Conservation (phyloP, 2,113 vertebrate species). For the Patagioenas fasciata region DNA sequence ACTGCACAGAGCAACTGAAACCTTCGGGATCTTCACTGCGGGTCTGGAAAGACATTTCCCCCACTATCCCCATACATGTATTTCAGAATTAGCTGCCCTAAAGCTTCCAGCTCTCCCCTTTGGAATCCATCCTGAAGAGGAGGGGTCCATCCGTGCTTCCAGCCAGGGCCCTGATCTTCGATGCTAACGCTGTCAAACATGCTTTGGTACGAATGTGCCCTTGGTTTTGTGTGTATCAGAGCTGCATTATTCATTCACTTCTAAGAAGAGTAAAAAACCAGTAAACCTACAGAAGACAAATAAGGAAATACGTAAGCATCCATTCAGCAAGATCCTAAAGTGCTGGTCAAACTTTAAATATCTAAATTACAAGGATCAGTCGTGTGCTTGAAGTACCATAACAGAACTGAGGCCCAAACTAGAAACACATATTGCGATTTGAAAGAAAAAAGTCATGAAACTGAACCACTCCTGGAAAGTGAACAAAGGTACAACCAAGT, state of each 20-base stretch:
- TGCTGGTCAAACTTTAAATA: background rate
- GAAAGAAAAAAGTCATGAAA: background rate
- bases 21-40: background rate
- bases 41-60: background rate
- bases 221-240: background rate
- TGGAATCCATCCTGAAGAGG: background rate
- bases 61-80: rapidly evolving
- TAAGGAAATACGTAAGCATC: background rate
- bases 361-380: background rate
- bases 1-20: background rate
- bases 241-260: background rate
- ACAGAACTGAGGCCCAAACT: background rate
- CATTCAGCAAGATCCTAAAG: background rate
- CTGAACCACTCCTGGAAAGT: background rate
- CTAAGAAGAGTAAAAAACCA: background rate
- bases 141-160: background rate
- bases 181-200: background rate
- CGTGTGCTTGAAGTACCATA: background rate
- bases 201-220: background rate
- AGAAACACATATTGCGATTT: background rate
- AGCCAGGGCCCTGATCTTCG: background rate
- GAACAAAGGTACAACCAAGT: background rate
- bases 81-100: background rate
- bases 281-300: background rate
- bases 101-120: background rate